Evolutionary conservation across 2,113 vertebrate species (phyloP), one percentile per base, ranked within the genome.

Genomic region (Heterotis niloticus): DNA sequence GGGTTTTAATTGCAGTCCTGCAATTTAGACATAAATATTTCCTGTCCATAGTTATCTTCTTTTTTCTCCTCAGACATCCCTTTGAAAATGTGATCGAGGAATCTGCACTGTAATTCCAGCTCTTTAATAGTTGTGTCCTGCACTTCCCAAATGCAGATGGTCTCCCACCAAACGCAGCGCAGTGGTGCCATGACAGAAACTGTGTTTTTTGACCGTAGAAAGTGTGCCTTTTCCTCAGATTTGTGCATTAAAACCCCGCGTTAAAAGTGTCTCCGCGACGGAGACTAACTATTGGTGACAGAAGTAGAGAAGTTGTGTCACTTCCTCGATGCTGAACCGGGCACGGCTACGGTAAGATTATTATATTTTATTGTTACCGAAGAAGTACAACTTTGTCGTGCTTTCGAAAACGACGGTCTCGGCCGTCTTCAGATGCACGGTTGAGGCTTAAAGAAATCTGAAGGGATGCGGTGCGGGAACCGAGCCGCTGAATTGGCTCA

Each of bases 311-410:
- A 80, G 70, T 78, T 80, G 78, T 72, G 77, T 85, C 84, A 83
- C 80, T 84, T 84, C 88, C 88, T 88, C 86, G 88, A n/a, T 88
- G 87, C 84, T 75, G 82, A 83, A 72, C 80, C 81, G 85, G 84
- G 85, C 80, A 83, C 85, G 66, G 64, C 82, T 85, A 81, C 85
- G 89, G 87, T 87, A 79, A 83, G 80, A 82, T 66, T 76, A 56
- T 76, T 64, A 71, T 28, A 77, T 64, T 62, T 62, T 23, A 62
- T 62, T 75, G 24, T 62, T 12, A 29, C 16, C 28, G 16, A 17
- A 44, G 3, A 70, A 70, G n/a, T 68, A 28, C 17, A 54, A 51
- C 23, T 59, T 9, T 56, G 59, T 28, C 24, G 52, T 60, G 44
- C 5, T 29, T 34, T 60, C 18, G 52, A 5, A 78, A 34, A 16